Evolutionary conservation across 2,113 vertebrate species (phyloP), one percentile per base, ranked within the genome.

Genomic region (Sinocyclocheilus anshuiensis): DNA sequence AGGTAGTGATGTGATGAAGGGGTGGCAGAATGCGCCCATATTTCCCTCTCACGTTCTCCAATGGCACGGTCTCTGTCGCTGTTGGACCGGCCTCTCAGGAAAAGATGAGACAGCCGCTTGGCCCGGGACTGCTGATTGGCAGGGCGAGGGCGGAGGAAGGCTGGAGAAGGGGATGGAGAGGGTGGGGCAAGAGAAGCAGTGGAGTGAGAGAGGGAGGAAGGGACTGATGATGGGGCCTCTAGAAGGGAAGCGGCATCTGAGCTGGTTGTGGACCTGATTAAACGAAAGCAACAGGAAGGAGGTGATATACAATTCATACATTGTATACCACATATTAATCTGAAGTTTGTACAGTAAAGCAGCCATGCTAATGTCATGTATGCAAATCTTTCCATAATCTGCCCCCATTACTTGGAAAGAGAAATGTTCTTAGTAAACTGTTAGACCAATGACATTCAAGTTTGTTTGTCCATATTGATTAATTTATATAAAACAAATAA

Each of bases 51-150:
- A 90, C 94, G 55, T 85, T 95, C 92, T 29, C 94, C 95, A 22
- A 95, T 90, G 0, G 93, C 93, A 50, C 94, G 91, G 86, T 95
- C 95, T 86, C 94, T 89, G 91, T 95, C 95, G 4, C 95, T 95
- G 86, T 95, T 94, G 15, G 94, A 95, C 80, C 95, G 94, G 82
- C 94, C 94, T 89, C 96, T 93, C 88, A 96, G 95, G 90, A 98
- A 97, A 59, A 97, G 95, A 42, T 97, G 96, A n/a, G 97, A 98
- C 81, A 97, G 94, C 57, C 97, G 96, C 90, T 97, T 97, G 87
- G 97, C 93, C 8, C 97, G 96, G 74, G 94, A 94, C 90, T 94
- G 93, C 77, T 94, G 86, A 74, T 88, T 93, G 29, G 93, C 92
- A 7, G 94, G 93, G 16, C 94, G 93, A 5, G 95, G 94, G 86